These are phyloP conservation scores for Cabera pusaria DNA, from an alignment of 2,888 invertebrate genomes.

Conservation along the genomic window DNA sequence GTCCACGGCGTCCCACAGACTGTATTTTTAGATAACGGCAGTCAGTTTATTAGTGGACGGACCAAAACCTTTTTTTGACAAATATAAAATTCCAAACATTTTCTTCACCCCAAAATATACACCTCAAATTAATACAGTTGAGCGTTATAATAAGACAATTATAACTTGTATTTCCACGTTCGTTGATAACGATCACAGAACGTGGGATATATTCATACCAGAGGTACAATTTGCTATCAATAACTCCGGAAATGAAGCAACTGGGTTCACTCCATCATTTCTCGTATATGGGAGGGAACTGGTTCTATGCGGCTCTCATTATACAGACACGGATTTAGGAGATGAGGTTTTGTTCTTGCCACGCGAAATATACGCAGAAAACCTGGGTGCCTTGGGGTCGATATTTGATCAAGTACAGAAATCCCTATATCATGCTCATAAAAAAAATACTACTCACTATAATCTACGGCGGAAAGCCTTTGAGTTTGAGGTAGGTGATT, in stretches of 20 bases:
- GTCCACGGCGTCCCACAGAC: slow-evolving; percentile 24
- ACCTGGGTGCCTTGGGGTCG: not conserved
- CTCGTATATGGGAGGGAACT: not conserved
- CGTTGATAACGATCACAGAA: not conserved
- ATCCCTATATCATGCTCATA: not conserved
- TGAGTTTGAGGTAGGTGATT: not conserved
- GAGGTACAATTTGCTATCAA: not conserved
- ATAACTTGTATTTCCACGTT: not conserved
- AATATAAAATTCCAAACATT: no score
- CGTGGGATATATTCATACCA: not conserved
- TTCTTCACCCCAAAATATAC: not conserved
- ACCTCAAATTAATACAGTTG: not conserved
- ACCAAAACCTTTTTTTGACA: no score
- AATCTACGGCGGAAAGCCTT: not conserved
- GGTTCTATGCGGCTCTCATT: not conserved
- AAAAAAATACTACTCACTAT: not conserved
- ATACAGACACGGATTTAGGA: no score
- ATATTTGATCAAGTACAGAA: not conserved
- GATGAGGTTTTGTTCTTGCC: no score
- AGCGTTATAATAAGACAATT: not conserved
- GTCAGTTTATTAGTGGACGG: no score
- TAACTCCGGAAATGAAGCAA: not conserved
- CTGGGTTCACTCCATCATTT: not conserved
- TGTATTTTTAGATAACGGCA: slow-evolving; percentile 11
- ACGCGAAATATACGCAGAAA: no score